phyloP scores from a whole-genome alignment of 2,113 vertebrate genomes.

The Balaenoptera acutorostrata region DNA sequence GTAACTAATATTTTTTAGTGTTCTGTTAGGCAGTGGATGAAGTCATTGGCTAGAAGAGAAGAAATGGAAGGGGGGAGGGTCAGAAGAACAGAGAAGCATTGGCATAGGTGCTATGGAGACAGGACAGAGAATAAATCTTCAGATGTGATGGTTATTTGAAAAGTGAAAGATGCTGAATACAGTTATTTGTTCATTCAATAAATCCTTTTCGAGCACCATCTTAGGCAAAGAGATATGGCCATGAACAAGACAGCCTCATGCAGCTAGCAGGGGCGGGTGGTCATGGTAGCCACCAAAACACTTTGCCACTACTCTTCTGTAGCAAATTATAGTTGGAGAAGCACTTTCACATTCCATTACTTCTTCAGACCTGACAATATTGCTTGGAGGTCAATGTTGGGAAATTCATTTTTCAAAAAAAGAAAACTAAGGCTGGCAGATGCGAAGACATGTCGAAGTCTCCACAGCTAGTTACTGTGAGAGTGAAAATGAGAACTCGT shows the following conservation, averaged over 20 bases:
- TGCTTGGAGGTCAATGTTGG: background rate
- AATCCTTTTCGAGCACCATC: background rate
- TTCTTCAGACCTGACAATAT: background rate
- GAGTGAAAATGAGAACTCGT: background rate
- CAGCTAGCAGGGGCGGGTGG: background rate
- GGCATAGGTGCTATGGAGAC: background rate
- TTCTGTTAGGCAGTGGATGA: background rate
- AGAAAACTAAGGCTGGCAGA: background rate
- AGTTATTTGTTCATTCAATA: background rate
- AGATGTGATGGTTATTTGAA: background rate
- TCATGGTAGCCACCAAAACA: background rate
- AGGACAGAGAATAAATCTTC: background rate
- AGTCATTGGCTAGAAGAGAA: background rate
- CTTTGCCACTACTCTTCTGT: background rate
- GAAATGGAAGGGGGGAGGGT: background rate
- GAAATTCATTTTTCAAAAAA: background rate
- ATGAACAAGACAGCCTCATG: too few relatives aligned
- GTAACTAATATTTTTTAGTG: background rate
- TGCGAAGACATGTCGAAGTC: background rate
- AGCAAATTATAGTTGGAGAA: background rate
- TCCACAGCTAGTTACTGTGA: background rate
- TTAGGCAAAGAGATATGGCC: background rate
- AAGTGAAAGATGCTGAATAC: background rate
- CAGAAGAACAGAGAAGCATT: background rate
- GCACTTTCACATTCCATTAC: background rate